These are phyloP conservation scores for Rhimphoctona megacephalus DNA, from an alignment of 2,888 invertebrate species.

Conservation along the genomic window DNA sequence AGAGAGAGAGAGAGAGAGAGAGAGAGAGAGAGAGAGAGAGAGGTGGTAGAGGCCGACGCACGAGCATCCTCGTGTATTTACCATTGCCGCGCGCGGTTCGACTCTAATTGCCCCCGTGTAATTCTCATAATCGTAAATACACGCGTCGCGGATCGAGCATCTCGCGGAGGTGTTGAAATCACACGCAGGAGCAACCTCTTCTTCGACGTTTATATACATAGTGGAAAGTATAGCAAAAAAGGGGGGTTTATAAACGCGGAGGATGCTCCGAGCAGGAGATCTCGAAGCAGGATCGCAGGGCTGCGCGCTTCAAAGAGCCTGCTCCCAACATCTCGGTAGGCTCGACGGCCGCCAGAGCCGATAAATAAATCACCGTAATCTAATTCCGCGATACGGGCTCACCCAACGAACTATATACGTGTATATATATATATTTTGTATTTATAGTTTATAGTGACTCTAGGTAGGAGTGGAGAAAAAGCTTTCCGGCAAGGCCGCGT, in stretches of 20 bases:
- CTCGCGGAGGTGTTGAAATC: constrained; percentile 78
- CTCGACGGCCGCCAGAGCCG: constrained; percentile 47
- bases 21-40: constrained; percentile 52
- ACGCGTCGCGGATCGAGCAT: constrained; percentile 73
- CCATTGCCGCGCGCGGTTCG: constrained; percentile 71
- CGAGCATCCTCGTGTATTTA: constrained; percentile 77
- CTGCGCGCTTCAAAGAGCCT: constrained; percentile 64
- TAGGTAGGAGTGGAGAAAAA: constrained; percentile 19
- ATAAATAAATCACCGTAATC: constrained; percentile 82
- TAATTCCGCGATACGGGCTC: constrained; percentile 77
- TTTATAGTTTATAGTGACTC: constrained; percentile 26
- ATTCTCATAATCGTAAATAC: constrained; percentile 82
- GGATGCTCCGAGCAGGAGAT: constrained; percentile 10
- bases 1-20: constrained; percentile 51
- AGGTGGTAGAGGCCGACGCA: constrained; percentile 71
- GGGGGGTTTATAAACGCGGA: not conserved
- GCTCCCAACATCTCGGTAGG: constrained; percentile 51
- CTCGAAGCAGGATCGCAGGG: constrained; percentile 38
- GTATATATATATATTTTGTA: not conserved
- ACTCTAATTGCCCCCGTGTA: constrained; percentile 80
- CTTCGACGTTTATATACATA: constrained; percentile 12
- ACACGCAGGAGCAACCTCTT: constrained; percentile 47
- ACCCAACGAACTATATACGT: constrained; percentile 28
- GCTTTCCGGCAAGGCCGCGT: constrained; percentile 55
- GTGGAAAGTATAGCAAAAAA: constrained; percentile 27